Evolutionary conservation across 2,797 vertebrate genomes (phyloP), one percentile per base, ranked within the genome.

Genomic region (Apodemus agrarius): DNA sequence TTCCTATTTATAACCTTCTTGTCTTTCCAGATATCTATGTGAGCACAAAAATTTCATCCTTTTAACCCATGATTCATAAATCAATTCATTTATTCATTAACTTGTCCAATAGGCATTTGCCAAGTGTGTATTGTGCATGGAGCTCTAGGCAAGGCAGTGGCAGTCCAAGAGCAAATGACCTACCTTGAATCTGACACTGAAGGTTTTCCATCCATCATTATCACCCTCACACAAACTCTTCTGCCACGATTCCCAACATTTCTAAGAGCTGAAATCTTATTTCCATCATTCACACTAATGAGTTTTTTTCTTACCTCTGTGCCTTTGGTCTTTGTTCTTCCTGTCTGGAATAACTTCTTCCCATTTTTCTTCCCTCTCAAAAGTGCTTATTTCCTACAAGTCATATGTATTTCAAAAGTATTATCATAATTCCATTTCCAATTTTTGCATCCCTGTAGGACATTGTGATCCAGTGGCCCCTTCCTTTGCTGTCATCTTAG

Each of bases 81-180:
- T 29, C 22, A 40, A 65, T 24, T 89, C 43, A 93, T 59, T 81
- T 90, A 89, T 89, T 94, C 65, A 78, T 63, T 87, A 31, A 49
- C 4, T 83, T 69, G 19, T 52, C 92, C 75, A 91, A 26, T 91
- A 86, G 61, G 80, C 37, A 67, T 72, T 84, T 90, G 22, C 43
- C 37, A 76, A 86, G 19, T 91, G 4, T 9, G 29, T n/a, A 9
- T 69, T 91, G 21, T 74, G 29, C 85, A 49, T 85, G 12, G 67
- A 6, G 29, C 75, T 91, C 67, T 34, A 6, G 4, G 19, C 10
- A 52, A 87, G 34, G 21, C 43, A 94, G 43, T 22, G 63, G 54
- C 75, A 29, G 78, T 26, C 46, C 37, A 67, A 72, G 59, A 86
- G 16, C 46, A 75, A 93, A 78, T 43, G 49, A 16, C 13, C 46